Conservation (phyloP, 2,888 invertebrate species). For the Microctonus aethiopoides region DNA sequence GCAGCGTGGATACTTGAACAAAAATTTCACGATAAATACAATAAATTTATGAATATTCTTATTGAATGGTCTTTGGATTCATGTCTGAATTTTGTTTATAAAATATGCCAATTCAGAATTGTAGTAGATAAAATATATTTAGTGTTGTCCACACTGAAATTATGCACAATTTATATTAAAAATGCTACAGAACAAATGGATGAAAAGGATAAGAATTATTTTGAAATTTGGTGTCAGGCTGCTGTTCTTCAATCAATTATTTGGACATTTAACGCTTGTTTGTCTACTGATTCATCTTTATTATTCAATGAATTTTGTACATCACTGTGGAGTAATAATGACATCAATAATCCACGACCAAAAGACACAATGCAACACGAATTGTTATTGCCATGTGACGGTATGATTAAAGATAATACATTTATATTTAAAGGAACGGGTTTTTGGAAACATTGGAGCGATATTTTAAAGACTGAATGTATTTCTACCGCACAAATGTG, state of each 20-base stretch:
- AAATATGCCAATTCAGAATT: slow-evolving; percentile 65
- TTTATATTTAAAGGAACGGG: slow-evolving; percentile 73
- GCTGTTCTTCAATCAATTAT: slow-evolving; percentile 69
- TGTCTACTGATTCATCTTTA: slow-evolving; percentile 64
- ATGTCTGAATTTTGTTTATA: slow-evolving; percentile 69
- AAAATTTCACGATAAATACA: slow-evolving; percentile 43
- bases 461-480: slow-evolving; percentile 68
- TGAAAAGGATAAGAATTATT: slow-evolving; percentile 59
- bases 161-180: slow-evolving; percentile 62
- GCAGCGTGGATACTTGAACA: slow-evolving; percentile 39
- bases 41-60: slow-evolving; percentile 56
- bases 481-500: slow-evolving; percentile 52
- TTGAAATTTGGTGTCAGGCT: slow-evolving; percentile 69
- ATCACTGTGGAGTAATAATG: slow-evolving; percentile 39
- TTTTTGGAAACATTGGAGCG: slow-evolving; percentile 72
- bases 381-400: slow-evolving; percentile 69
- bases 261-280: slow-evolving; percentile 70
- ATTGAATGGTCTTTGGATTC: slow-evolving; percentile 72
- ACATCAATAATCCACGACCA: slow-evolving; percentile 68
- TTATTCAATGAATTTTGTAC: slow-evolving; percentile 65
- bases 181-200: slow-evolving; percentile 54
- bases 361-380: slow-evolving; percentile 70
- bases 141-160: slow-evolving; percentile 59
- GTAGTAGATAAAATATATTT: slow-evolving; percentile 60
- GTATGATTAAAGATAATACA: slow-evolving; percentile 70